Evolutionary conservation across 2,888 invertebrate species (phyloP), one percentile per base, ranked within the genome.

Genomic region (Heliconius erato): DNA sequence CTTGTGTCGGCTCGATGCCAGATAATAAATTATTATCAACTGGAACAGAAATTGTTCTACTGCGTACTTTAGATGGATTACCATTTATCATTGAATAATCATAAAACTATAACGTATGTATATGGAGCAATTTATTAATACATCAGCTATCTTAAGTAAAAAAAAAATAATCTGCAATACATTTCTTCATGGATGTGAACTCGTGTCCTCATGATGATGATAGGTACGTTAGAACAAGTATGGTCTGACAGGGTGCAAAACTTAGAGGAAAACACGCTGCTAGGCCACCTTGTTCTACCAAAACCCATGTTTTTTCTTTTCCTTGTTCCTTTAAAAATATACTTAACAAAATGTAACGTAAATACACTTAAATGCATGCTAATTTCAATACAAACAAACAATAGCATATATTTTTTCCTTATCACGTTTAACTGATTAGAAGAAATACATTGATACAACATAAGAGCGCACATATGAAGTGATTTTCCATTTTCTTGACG

Each of bases 241-340:
- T 96, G 96, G 96, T 96, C 96, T 96, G 96, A 96, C 96, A 96
- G 96, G 96, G 96, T 96, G 96, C 96, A 95, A 94, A 92, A 92
- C 93, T 94, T 93, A 92, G 86, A 91, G 95, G 95, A 72, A 95
- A 96, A 96, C 96, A 96, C 96, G 94, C 96, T 96, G 96, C 96
- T 92, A 96, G 96, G 95, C 96, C 96, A 96, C 96, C 96, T 96
- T 96, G 96, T 89, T 86, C 91, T 94, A 96, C 92, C 95, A 88
- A 87, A 89, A 91, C 92, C 88, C 84, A 78, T 63, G 79, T 77
- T 83, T 86, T 84, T 82, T 7, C 44, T 79, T 14, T 23, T 19
- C 5, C 28, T 26, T 16, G n/a, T n/a, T 77, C 65, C 7, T 23
- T 6, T 23, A 49, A 32, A 40, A 76, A 26, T 4, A 40, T 32